A percentile compares a stretch with the other conserved stretches of the same genome.
Evolutionary conservation across 1,140 invertebrate genomes (phyloP).

Genomic region (Oryzaephilus surinamensis): DNA sequence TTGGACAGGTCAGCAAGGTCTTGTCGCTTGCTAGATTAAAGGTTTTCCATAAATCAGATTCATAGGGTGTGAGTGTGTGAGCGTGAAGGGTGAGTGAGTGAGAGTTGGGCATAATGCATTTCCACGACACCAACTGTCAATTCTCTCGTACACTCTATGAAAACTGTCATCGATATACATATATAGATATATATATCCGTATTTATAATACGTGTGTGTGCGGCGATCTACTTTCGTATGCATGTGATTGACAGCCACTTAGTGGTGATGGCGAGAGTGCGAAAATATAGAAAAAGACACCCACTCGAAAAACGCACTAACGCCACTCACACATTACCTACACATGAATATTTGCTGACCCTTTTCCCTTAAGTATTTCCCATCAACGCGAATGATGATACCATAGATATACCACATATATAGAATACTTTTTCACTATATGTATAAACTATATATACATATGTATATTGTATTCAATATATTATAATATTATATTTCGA

Average conservation of each 20-base stretch:
- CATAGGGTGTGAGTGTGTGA: background rate
- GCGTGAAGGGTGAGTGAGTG: background rate
- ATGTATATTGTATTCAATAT: too few relatives aligned
- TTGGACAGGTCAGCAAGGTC: conserved; percentile 29
- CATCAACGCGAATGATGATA: too few relatives aligned
- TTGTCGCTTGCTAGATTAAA: conserved; percentile 20
- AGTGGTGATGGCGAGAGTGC: conserved; percentile 10
- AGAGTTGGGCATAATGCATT: background rate
- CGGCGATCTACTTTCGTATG: conserved; percentile 6
- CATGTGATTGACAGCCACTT: conserved; percentile 16
- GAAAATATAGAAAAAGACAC: conserved; percentile 9
- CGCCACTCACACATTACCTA: conserved; percentile 5
- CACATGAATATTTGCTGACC: conserved; percentile 14
- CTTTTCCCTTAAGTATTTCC: conserved; percentile 1
- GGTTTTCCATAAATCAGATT: conserved; percentile 21
- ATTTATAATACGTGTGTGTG: background rate
- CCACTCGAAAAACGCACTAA: background rate
- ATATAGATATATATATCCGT: too few relatives aligned
- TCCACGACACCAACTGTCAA: background rate
- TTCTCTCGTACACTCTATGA: conserved; percentile 2
- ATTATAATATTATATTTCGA: too few relatives aligned
- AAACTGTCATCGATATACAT: conserved; percentile 8
- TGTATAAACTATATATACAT: too few relatives aligned
- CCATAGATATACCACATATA: too few relatives aligned
- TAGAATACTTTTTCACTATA: too few relatives aligned